A percentile compares a stretch with the other conserved stretches of the same genome.
phyloP scores from a whole-genome alignment of 2,113 vertebrate species.

The Melospiza georgiana region DNA sequence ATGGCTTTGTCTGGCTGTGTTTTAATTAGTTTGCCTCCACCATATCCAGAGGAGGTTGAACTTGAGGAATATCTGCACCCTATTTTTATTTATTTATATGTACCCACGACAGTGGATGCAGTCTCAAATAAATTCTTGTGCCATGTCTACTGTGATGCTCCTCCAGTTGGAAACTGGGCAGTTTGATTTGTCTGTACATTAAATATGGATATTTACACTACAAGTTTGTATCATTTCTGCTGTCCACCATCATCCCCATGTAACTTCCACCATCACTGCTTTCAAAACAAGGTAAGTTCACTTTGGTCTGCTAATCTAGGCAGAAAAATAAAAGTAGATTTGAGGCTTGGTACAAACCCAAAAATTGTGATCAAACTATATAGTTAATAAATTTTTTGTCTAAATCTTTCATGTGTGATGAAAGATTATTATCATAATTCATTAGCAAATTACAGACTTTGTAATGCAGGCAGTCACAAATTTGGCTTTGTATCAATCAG shows the following conservation, averaged over 20 bases:
- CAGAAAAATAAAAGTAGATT: slow-evolving; percentile 65
- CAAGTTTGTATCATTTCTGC: background rate
- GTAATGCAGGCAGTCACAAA: slow-evolving; percentile 80
- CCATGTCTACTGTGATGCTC: background rate
- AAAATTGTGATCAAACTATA: slow-evolving; percentile 81
- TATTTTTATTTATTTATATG: background rate
- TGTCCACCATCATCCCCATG: background rate
- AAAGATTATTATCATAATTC: slow-evolving; percentile 85
- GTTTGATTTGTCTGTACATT: background rate
- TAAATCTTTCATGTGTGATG: slow-evolving; percentile 83
- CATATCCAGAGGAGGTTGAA: background rate
- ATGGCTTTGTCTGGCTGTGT: background rate
- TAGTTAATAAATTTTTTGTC: slow-evolving; percentile 82
- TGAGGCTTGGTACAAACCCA: slow-evolving; percentile 71
- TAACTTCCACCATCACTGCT: background rate
- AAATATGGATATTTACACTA: background rate
- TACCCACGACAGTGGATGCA: background rate
- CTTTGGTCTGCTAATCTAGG: slow-evolving; percentile 43
- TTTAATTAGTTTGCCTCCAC: background rate
- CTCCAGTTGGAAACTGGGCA: background rate
- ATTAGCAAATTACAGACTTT: slow-evolving; percentile 85
- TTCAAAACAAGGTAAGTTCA: slow-evolving; percentile 34
- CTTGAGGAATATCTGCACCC: background rate
- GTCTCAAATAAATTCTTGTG: background rate
- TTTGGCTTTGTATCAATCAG: slow-evolving; percentile 84